Conservation (phyloP, 2,113 vertebrate species). For the Sceloporus tristichus region DNA sequence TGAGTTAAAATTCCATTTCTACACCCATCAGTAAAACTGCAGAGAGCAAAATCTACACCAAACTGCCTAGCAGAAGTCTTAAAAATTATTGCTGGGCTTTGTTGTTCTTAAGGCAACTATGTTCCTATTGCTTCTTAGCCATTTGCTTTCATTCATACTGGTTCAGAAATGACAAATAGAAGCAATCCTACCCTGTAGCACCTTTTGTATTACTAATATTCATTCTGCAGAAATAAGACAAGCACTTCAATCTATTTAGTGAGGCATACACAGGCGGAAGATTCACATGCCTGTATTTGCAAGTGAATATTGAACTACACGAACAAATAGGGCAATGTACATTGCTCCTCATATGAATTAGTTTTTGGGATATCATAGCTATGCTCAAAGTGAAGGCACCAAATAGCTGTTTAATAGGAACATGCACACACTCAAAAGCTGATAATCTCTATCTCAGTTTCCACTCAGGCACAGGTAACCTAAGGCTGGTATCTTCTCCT, state of each 20-base stretch:
- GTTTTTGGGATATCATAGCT: too few species aligned
- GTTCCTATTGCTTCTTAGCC: conserved; percentile 20
- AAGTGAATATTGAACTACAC: neutral
- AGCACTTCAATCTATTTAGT: neutral
- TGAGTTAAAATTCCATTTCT: conserved; percentile 67
- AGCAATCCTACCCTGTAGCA: neutral
- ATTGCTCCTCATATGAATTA: neutral
- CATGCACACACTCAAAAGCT: too few species aligned
- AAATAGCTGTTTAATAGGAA: too few species aligned
- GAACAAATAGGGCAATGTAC: neutral
- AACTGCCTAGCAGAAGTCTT: conserved; percentile 17
- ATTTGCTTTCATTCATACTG: conserved; percentile 31
- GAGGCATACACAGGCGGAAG: neutral
- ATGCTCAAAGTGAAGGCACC: too few species aligned
- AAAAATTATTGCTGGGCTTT: neutral
- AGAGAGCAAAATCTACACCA: neutral
- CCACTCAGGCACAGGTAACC: too few species aligned
- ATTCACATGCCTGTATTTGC: neutral
- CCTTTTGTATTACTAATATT: neutral
- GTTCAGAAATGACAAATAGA: conserved; percentile 36
- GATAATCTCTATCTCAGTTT: too few species aligned
- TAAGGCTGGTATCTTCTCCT: too few species aligned
- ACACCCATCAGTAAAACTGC: conserved; percentile 22
- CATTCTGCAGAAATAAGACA: neutral
- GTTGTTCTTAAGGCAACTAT: conserved; percentile 8